Evolutionary conservation across 1,140 invertebrate genomes (phyloP).

Genomic region (Eumeta japonica): DNA sequence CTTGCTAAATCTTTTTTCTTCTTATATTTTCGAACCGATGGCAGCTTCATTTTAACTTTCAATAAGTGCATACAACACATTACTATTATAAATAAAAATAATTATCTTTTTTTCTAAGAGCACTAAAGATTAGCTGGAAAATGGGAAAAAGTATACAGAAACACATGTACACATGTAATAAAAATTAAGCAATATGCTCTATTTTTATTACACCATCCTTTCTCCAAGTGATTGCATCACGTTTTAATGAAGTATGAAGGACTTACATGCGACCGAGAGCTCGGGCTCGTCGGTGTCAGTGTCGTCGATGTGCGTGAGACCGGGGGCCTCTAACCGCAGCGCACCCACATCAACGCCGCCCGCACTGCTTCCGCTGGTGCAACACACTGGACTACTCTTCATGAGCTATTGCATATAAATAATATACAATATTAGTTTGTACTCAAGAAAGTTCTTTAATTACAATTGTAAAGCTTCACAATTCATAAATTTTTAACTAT

Average conservation of each 20-base stretch:
- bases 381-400: background rate
- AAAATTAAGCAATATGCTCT: conserved; percentile 1
- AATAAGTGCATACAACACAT: no score
- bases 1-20: no score
- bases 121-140: no score
- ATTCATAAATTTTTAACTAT: no score
- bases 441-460: background rate
- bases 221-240: no score
- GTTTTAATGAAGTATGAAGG: conserved; percentile 1
- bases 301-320: conserved; percentile 60
- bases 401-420: background rate
- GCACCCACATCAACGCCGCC: conserved; percentile 6
- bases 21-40: no score
- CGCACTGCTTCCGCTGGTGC: background rate
- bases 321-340: conserved; percentile 43
- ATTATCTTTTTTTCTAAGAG: no score
- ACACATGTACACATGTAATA: conserved; percentile 3
- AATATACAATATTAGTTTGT: background rate
- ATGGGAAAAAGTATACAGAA: no score
- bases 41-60: no score
- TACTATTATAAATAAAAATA: no score
- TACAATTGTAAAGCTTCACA: no score
- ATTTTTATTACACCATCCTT: conserved; percentile 1
- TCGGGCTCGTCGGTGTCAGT: conserved; percentile 53
- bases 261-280: conserved; percentile 28